Evolutionary conservation across 2,113 vertebrate species (phyloP).

Genomic region (Polyodon spathula): DNA sequence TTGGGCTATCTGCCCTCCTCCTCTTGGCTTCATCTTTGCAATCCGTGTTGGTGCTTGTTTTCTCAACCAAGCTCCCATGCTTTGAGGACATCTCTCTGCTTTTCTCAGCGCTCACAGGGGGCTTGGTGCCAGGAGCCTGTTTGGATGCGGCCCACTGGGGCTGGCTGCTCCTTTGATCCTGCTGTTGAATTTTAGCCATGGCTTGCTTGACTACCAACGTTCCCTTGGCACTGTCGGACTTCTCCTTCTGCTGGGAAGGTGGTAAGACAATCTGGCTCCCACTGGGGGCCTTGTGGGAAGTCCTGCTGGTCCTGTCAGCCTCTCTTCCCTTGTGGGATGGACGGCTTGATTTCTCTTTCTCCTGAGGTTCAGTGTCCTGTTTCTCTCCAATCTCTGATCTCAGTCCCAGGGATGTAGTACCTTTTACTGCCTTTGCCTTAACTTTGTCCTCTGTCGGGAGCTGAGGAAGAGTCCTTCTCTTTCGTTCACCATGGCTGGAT

Average conservation of each 20-base stretch:
- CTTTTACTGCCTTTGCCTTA: conserved; percentile 47
- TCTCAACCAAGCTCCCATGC: too few species aligned
- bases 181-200: conserved; percentile 59
- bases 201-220: conserved; percentile 57
- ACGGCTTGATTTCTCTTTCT: conserved; percentile 64
- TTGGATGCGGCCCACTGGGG: conserved; percentile 58
- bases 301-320: conserved; percentile 26
- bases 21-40: conserved; percentile 44
- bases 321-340: conserved; percentile 35
- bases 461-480: conserved; percentile 83
- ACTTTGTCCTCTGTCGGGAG: conserved; percentile 77
- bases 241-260: conserved; percentile 25
- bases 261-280: conserved; percentile 23
- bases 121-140: conserved; percentile 37
- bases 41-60: conserved; percentile 30
- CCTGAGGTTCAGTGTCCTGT: conserved; percentile 91
- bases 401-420: conserved; percentile 28
- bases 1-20: conserved; percentile 56
- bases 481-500: conserved; percentile 69
- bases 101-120: conserved; percentile 43
- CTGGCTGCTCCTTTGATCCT: conserved; percentile 53
- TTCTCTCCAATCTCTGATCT: conserved; percentile 94
- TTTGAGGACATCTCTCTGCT: conserved; percentile 44
- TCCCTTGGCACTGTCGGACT: conserved; percentile 40
- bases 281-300: conserved; percentile 51